A percentile compares a stretch with the other conserved stretches of the same genome.
Conservation (phyloP, 2,113 vertebrate genomes). For the Taxidea taxus region DNA sequence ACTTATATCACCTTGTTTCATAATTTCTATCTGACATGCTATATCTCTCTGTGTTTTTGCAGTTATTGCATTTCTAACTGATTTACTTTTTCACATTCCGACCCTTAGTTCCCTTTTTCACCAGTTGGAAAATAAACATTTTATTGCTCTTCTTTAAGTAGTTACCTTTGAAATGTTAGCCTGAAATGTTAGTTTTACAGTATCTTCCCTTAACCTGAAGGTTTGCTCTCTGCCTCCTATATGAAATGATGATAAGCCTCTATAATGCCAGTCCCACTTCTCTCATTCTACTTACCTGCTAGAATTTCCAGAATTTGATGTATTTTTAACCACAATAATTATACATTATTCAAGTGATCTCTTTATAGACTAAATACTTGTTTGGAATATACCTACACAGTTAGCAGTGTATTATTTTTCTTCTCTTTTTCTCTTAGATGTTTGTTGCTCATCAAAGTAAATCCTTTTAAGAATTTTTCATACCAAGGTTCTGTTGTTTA, state of each 20-base stretch:
- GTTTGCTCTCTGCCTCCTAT: background rate
- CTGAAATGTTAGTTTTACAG: background rate
- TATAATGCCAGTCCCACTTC: background rate
- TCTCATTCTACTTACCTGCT: background rate
- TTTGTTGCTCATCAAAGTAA: background rate
- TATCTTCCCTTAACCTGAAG: background rate
- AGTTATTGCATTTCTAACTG: background rate
- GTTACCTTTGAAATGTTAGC: background rate
- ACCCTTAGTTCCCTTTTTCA: background rate
- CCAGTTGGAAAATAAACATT: background rate
- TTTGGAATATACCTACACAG: background rate
- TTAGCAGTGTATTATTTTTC: background rate
- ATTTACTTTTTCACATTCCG: background rate
- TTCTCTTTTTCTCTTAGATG: background rate
- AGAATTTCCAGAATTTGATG: background rate
- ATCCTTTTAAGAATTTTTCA: background rate
- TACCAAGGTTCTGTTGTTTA: background rate
- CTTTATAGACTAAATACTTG: background rate
- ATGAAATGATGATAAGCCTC: background rate
- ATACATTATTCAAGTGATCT: background rate
- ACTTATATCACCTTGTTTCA: background rate
- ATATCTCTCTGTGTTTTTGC: background rate
- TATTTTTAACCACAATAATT: background rate
- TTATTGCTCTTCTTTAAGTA: background rate
- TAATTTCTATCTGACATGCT: background rate